These are phyloP conservation scores for Agriopis leucophaearia DNA, from an alignment of 2,888 invertebrate species.

Conservation along the genomic window DNA sequence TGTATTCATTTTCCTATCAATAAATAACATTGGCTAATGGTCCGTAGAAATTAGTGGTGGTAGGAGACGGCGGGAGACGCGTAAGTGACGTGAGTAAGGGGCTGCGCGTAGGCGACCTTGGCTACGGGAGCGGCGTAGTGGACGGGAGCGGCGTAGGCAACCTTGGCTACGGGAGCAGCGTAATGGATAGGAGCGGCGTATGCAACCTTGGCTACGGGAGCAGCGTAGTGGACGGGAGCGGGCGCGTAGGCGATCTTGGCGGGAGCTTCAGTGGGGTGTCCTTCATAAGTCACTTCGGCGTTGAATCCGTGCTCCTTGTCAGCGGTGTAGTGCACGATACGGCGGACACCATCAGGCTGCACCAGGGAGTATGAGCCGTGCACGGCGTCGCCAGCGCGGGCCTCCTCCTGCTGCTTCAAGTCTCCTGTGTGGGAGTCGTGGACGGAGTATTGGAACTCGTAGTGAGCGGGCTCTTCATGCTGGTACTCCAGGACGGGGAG, in stretches of 20 bases:
- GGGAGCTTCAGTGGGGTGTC: conserved; percentile 62
- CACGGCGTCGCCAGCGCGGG: conserved; percentile 75
- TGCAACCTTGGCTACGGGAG: conserved; percentile 49
- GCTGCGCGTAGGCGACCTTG: conserved; percentile 53
- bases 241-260: conserved; percentile 45
- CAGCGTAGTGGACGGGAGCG: conserved; percentile 52
- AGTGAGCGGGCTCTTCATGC: conserved; percentile 72
- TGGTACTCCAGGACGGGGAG: conserved; percentile 65
- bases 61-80: conserved; percentile 75
- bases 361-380: conserved; percentile 81
- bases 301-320: conserved; percentile 79
- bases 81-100: conserved; percentile 68
- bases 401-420: conserved; percentile 79
- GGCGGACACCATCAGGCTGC: conserved; percentile 78
- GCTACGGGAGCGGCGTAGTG: conserved; percentile 50
- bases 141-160: conserved; percentile 46
- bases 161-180: conserved; percentile 50
- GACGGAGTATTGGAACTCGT: conserved; percentile 79
- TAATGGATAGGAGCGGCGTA: conserved; percentile 42
- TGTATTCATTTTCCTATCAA: conserved; percentile 51
- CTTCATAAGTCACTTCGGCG: conserved; percentile 79
- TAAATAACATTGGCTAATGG: conserved; percentile 57
- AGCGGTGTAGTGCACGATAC: conserved; percentile 79
- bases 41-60: conserved; percentile 65
- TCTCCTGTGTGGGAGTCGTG: conserved; percentile 78